Base-by-base conservation (phyloP, 2,888 invertebrate species). In the Drosophila aldrichi region DNA sequence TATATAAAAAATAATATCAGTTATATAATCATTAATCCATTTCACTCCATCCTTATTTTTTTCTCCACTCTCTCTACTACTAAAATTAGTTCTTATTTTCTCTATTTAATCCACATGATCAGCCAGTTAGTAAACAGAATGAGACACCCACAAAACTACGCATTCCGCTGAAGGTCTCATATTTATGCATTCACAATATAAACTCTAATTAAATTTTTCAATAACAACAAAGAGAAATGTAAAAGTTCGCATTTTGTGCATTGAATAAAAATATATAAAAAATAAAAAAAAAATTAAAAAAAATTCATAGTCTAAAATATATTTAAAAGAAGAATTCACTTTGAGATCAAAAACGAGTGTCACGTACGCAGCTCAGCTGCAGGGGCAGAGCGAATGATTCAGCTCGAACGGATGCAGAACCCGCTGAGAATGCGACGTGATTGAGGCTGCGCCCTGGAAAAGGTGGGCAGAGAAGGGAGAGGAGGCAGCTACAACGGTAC, bases 341-440 rank as follows among this genome's bases (percentile, higher is more conserved):
- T 25, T 57, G 48, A 68, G 64, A 49, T 59, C 40, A n/a, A 46
- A 46, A 49, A 61, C 59, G 61, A 72, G 22, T 55, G 76, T 78
- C 80, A 80, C 80, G 80, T 80, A 80, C 66, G n/a, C 1, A 22
- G 41, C 54, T 48, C 69, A 54, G 59, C 54, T 55, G 51, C 51
- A 25, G 54, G 29, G 54, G 40, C 40, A 36, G 51, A 32, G 14
- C 41, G 40, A 67, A 56, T 79, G 80, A 79, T 69, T 79, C 80
- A 79, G 55, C 44, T 36, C 32, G 56, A 67, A 56, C 72, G 66
- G 66, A 70, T 77, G 59, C 64, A 75, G 72, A 68, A 69, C 43
- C 54, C 65, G 59, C 72, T 72, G 79, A 61, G 70, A 74, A 65
- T 65, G 79, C 55, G 67, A 78, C 81, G 81, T 81, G 81, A 81